Conservation (phyloP, 2,797 vertebrate species). For the Tympanoctomys barrerae region DNA sequence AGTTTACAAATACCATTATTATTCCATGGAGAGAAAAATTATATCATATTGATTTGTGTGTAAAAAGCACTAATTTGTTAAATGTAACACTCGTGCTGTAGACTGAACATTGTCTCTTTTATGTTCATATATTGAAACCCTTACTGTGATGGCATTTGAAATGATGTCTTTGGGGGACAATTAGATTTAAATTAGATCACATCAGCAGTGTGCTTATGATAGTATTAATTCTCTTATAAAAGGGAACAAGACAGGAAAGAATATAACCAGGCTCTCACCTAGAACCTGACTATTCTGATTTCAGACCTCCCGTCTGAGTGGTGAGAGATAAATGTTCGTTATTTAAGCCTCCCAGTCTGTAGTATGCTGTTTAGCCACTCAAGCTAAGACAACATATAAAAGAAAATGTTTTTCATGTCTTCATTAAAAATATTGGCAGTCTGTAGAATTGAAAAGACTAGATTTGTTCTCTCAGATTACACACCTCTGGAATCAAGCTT, state of each 20-base stretch:
- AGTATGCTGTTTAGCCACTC: not conserved
- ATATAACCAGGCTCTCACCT: not conserved
- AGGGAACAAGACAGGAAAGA: not conserved
- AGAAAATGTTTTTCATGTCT: conserved; percentile 16
- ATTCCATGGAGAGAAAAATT: not conserved
- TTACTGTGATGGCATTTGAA: not conserved
- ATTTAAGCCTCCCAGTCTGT: not conserved
- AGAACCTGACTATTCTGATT: not conserved
- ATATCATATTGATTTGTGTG: not conserved
- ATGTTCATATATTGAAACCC: not conserved
- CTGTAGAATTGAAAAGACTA: not conserved
- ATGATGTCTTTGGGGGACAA: not conserved
- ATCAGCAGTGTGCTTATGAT: not conserved
- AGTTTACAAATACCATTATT: conserved; percentile 2
- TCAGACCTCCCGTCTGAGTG: not conserved
- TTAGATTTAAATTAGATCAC: not conserved
- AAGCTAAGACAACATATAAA: not conserved
- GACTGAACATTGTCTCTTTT: not conserved
- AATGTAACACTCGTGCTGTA: not conserved
- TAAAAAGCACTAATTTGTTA: conserved; percentile 13
- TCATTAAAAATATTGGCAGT: not conserved
- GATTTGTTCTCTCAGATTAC: not conserved
- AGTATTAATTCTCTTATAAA: not conserved
- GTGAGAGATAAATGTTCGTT: not conserved
- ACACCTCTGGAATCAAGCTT: not conserved